Evolutionary conservation across 2,797 vertebrate species (phyloP).

Genomic region (Liparis tanakae): DNA sequence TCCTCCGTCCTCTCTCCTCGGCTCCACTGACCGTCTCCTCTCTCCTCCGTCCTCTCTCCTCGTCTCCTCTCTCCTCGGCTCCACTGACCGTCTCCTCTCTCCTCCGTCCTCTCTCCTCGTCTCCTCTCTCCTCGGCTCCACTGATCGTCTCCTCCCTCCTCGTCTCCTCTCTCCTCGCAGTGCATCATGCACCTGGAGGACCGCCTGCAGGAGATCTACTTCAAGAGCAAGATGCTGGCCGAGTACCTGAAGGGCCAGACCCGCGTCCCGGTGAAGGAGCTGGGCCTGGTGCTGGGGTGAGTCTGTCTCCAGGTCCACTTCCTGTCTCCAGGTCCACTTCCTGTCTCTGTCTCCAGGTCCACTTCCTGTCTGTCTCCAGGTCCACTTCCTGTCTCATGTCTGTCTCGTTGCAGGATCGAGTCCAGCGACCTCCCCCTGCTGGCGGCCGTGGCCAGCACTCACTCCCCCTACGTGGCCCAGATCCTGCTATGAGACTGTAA

Average conservation of each 20-base stretch:
- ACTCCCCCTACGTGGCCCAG: constrained; percentile 98
- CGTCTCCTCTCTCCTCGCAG: constrained; percentile 66
- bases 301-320: too few relatives aligned
- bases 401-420: constrained; percentile 88
- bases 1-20: too few relatives aligned
- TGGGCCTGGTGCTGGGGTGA: constrained; percentile 95
- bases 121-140: too few relatives aligned
- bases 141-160: too few relatives aligned
- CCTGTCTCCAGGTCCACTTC: too few relatives aligned
- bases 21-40: too few relatives aligned
- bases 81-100: too few relatives aligned
- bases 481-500: constrained; percentile 90
- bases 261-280: constrained; percentile 96
- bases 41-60: too few relatives aligned
- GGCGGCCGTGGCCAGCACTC: constrained; percentile 97
- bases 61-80: too few relatives aligned
- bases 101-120: too few relatives aligned
- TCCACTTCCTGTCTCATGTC: neutral
- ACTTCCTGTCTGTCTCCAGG: too few relatives aligned
- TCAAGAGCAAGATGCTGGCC: constrained; percentile 98
- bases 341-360: too few relatives aligned
- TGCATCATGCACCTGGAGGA: constrained; percentile 99
- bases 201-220: constrained; percentile 97
- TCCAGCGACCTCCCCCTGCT: constrained; percentile 97
- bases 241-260: constrained; percentile 98